Evolutionary conservation across 2,888 invertebrate genomes (phyloP), one percentile per base, ranked within the genome.

Genomic region (Ectobius pallidus): DNA sequence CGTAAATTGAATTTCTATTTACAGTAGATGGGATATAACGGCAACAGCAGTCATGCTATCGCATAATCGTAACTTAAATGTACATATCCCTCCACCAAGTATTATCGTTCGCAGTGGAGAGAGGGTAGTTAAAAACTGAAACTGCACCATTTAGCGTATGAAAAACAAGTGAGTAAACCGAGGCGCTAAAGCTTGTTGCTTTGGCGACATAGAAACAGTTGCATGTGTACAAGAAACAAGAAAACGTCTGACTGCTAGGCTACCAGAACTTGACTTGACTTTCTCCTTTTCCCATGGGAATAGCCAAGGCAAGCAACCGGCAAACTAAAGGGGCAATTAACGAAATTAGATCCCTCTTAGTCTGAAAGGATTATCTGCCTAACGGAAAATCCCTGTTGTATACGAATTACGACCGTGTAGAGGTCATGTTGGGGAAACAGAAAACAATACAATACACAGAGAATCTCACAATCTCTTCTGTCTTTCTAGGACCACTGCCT

Each of bases 311-410:
- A 69, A 72, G 69, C 61, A 68, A 68, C 58, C 55, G 46, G 72
- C 65, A 46, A 65, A 65, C 65, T 63, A 65, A 27, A 44, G 65
- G 44, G 46, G 58, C 73, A 73, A 73, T 73, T 73, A 73, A 70
- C 70, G 70, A 70, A 73, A 73, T 73, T 73, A 70, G 73, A 73
- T 73, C 65, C 70, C 70, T 70, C 70, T 70, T 73, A 63, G 73
- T 73, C 63, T 70, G 63, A 70, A 73, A 70, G 73, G 73, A 73
- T 73, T 70, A 42, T 63, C 63, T 42, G 63, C 63, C 39, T 61
- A 32, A 61, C 32, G 32, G 65, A 71, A 71, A 71, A 61, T 52
- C 71, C 68, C 72, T 68, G 42, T 44, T 52, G 72, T 44, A 25
- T 63, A 52, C 52, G 25, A 52, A 52, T 52, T 52, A 52, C 52